Base-by-base conservation (phyloP, 2,888 invertebrate genomes). In the Rosalia funebris region DNA sequence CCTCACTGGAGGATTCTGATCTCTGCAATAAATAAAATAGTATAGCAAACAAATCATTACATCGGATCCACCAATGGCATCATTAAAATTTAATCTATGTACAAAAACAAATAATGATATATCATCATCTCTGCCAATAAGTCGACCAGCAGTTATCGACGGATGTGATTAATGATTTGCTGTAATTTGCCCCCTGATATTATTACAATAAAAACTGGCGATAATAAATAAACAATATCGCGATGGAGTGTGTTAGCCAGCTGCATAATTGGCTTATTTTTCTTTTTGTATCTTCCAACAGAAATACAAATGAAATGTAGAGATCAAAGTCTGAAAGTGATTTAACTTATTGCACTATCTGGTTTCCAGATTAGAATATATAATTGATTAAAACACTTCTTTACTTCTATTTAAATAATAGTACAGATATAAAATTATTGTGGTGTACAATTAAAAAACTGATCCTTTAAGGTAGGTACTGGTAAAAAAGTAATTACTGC, bases 91-190 rank as follows among this genome's bases (percentile, higher is more conserved):
- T 36, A 16, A 36, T 37, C 25, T 34, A 10, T 19, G 16, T n/a
- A 36, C 11, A 54, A 54, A 54, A 17, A 19, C 31, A 19, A 4
- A 1, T 17, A 16, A 12, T n/a, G 31, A 19, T 20, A 37, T 36
- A 46, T 55, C 55, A 25, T 2, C 12, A 31, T n/a, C 20, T 10
- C 46, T 36, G 46, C 45, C 55, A 55, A 55, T 45, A 50, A 50
- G 16, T 42, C 32, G 53, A 53, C 42, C 31, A 42, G 53, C 19
- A 16, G 17, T 53, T 53, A 53, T 53, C 20, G 53, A 41, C n/a
- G 16, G 15, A 25, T 14, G 32, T 50, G 14, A 41, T 42, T 42
- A 53, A 53, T 42, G 41, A 32, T 53, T 32, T 53, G 53, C 42
- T 53, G 14, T 11, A 42, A 53, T 42, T 32, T 53, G 53, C 53